Percentiles rank a stretch among this genome's conserved stretches.
Conservation (phyloP, 2,113 vertebrate species). For the Nyctereutes procyonoides region DNA sequence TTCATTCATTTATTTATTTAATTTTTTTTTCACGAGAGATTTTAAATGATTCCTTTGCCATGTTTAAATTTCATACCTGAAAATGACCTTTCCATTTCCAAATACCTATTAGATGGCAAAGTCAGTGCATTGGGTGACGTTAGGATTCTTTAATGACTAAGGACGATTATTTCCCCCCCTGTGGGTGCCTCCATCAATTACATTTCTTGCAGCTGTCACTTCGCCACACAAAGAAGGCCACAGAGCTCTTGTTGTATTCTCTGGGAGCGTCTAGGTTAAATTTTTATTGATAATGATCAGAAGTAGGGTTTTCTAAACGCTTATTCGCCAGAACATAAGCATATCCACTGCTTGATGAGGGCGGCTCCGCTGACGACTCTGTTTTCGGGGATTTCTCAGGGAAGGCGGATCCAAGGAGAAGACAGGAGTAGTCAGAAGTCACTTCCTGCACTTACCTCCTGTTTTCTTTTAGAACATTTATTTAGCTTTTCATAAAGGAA, state of each 20-base stretch:
- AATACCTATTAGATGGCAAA: background rate
- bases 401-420: background rate
- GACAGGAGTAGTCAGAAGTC: background rate
- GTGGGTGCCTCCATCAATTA: background rate
- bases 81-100: slow-evolving; percentile 16
- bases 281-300: background rate
- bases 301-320: background rate
- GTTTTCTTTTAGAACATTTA: background rate
- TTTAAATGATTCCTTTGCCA: slow-evolving; percentile 31
- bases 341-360: background rate
- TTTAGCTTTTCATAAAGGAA: background rate
- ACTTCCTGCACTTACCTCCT: background rate
- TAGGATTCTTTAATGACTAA: slow-evolving; percentile 7
- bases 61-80: slow-evolving; percentile 2
- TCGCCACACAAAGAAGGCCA: background rate
- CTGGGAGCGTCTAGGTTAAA: background rate
- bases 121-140: background rate
- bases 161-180: background rate
- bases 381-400: background rate
- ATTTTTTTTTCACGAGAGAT: background rate
- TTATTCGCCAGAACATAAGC: background rate
- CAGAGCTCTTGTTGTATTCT: background rate
- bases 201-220: background rate
- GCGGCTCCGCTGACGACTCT: background rate
- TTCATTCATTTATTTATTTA: no score